These are phyloP conservation scores for Peromyscus californicus DNA, from an alignment of 2,113 vertebrate genomes.

Conservation along the genomic window DNA sequence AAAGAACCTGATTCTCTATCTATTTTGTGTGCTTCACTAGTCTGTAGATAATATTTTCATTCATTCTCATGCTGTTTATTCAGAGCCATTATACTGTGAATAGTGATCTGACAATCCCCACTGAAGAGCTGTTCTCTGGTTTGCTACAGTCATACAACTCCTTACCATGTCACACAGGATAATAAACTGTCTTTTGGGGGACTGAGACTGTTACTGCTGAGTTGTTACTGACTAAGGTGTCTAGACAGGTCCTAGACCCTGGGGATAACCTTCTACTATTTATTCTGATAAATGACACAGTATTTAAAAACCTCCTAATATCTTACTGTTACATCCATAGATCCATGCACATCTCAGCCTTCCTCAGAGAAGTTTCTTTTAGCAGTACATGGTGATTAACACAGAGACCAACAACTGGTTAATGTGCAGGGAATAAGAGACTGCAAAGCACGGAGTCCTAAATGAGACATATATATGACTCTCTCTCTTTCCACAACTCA, in stretches of 20 bases:
- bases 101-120: not conserved
- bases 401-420: not conserved
- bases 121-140: not conserved
- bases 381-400: not conserved
- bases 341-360: not conserved
- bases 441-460: not conserved
- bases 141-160: not conserved
- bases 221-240: not conserved
- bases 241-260: not conserved
- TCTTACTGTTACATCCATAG: not conserved
- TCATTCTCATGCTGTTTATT: not conserved
- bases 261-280: not conserved
- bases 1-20: not conserved
- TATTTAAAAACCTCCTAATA: not conserved
- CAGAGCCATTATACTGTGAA: not conserved
- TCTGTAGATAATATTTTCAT: not conserved
- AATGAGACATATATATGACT: not conserved
- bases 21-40: slow-evolving; percentile 9
- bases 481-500: not conserved
- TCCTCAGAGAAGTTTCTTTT: not conserved
- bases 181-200: not conserved
- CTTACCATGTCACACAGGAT: not conserved
- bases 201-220: not conserved
- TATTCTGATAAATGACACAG: not conserved
- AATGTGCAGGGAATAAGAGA: not conserved